Percentiles rank a stretch among this genome's conserved stretches.
phyloP scores from a whole-genome alignment of 2,888 invertebrate genomes.

The Drosophila setosimentum region DNA sequence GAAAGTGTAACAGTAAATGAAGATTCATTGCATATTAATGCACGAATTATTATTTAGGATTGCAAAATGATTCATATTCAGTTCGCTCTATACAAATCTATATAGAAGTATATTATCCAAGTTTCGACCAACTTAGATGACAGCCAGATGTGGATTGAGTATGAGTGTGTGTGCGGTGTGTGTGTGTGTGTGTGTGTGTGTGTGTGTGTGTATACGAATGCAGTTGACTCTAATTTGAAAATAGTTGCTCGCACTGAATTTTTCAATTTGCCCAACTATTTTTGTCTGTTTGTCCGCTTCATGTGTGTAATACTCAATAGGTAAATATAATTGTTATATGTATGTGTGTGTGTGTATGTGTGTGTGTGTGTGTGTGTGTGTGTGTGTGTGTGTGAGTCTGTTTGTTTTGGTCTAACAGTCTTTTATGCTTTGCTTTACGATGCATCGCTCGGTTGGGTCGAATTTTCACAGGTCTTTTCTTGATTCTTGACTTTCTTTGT shows the following conservation, averaged over 20 bases:
- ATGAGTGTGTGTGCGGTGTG: background rate
- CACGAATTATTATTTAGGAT: slow-evolving; percentile 4
- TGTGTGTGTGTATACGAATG: slow-evolving; percentile 1
- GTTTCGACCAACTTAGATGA: background rate
- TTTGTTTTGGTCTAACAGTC: slow-evolving; percentile 53
- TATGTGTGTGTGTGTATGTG: slow-evolving; percentile 5
- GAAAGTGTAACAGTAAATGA: slow-evolving; percentile 38
- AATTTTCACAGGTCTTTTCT: slow-evolving; percentile 37
- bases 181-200: background rate
- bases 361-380: slow-evolving; percentile 5
- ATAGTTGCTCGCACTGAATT: slow-evolving; percentile 9
- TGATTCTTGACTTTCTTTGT: slow-evolving; percentile 10
- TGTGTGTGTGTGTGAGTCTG: slow-evolving; percentile 20
- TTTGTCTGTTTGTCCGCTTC: slow-evolving; percentile 5
- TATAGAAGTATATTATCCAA: background rate
- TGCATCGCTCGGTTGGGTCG: slow-evolving; percentile 52
- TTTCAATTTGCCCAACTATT: background rate
- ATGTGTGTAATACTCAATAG: slow-evolving; percentile 50
- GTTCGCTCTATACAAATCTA: background rate
- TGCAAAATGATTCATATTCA: slow-evolving; percentile 14
- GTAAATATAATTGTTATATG: slow-evolving; percentile 32
- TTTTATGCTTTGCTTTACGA: slow-evolving; percentile 51
- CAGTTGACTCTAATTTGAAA: background rate
- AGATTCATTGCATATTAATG: slow-evolving; percentile 1
- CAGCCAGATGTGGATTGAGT: background rate